These are phyloP conservation scores for Microctenopoma stevenorrisi DNA, from an alignment of 2,797 vertebrate genomes.

Conservation along the genomic window DNA sequence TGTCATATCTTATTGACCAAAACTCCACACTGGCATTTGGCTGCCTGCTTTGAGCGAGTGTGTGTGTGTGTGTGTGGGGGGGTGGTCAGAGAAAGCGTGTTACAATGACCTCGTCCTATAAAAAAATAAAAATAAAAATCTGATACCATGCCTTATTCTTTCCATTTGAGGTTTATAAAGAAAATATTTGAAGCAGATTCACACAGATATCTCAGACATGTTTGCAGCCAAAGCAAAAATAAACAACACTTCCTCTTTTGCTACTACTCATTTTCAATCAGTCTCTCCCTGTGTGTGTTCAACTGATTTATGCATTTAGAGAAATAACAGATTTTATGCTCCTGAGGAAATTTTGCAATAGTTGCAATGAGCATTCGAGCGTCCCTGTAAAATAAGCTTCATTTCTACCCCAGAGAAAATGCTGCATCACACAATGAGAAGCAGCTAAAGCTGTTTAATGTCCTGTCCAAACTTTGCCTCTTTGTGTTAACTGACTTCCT, in stretches of 20 bases:
- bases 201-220: neutral
- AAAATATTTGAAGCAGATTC: neutral
- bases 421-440: neutral
- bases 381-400: constrained; percentile 20
- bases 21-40: constrained; percentile 56
- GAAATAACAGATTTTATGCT: constrained; percentile 21
- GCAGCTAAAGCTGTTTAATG: too few species aligned
- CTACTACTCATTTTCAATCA: neutral
- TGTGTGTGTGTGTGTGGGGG: constrained; percentile 6
- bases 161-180: neutral
- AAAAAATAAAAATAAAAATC: constrained; percentile 24
- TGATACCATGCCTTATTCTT: neutral
- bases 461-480: too few species aligned
- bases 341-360: constrained; percentile 22
- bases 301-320: constrained; percentile 16
- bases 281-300: neutral
- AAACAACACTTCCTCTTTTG: neutral
- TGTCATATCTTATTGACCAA: constrained; percentile 71
- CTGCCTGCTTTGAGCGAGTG: constrained; percentile 8
- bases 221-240: neutral
- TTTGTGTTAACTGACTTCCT: too few species aligned
- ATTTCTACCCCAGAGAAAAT: constrained; percentile 5
- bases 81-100: neutral
- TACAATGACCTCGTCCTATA: constrained; percentile 8
- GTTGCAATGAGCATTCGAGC: constrained; percentile 36